Evolutionary conservation across 2,113 vertebrate species (phyloP).

Genomic region (Ciconia maguari): DNA sequence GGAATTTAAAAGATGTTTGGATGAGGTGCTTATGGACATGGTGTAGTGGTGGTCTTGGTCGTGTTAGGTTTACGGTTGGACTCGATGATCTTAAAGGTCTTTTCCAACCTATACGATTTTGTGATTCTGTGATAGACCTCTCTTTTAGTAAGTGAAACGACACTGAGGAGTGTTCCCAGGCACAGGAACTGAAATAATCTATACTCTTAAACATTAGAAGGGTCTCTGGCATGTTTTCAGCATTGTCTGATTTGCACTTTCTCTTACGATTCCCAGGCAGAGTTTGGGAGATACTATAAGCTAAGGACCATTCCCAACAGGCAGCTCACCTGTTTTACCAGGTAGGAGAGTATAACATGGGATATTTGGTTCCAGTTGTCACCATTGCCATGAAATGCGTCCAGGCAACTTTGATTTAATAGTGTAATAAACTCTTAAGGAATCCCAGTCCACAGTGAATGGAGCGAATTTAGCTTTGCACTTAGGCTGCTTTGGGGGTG

Average conservation of each 20-base stretch:
- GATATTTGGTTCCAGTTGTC: neutral
- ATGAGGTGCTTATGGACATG: too few relatives aligned
- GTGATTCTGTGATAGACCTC: neutral
- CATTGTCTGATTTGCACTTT: neutral
- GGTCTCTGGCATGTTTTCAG: neutral
- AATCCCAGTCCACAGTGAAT: neutral
- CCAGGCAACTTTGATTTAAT: neutral
- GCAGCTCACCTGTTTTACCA: neutral
- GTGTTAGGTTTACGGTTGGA: too few relatives aligned
- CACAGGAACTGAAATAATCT: neutral
- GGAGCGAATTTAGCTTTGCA: neutral
- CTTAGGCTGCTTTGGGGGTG: neutral
- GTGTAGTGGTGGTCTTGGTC: too few relatives aligned
- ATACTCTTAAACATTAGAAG: neutral
- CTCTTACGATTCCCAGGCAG: neutral
- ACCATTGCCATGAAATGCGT: neutral
- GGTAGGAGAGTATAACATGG: neutral
- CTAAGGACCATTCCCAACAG: neutral
- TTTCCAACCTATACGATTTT: too few relatives aligned
- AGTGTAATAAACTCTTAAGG: neutral
- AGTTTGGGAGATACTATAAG: neutral
- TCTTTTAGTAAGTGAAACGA: neutral
- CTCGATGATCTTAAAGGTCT: too few relatives aligned
- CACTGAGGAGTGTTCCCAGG: neutral
- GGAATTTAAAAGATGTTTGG: too few relatives aligned